Conservation (phyloP, 2,113 vertebrate genomes). For the Cathartes aura region DNA sequence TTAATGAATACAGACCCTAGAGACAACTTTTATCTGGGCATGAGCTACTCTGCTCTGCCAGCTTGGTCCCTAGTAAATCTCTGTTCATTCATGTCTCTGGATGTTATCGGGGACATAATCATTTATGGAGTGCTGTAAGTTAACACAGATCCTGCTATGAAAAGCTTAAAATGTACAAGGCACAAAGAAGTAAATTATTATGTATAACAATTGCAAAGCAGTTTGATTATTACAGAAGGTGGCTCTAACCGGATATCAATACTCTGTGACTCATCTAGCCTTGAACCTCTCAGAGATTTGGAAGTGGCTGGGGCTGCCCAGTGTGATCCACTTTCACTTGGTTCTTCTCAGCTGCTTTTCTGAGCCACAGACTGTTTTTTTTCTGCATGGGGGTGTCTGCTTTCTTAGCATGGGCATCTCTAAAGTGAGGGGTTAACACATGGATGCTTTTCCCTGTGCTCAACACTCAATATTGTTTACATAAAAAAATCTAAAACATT, state of each 20-base stretch:
- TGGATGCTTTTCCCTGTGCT: background rate
- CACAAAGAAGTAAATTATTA: background rate
- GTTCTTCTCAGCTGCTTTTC: background rate
- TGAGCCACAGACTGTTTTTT: background rate
- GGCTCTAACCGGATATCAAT: background rate
- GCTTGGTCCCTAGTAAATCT: background rate
- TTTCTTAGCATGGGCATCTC: background rate
- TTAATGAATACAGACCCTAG: conserved; percentile 27
- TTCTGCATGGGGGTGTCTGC: background rate
- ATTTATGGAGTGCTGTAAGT: background rate
- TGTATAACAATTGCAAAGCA: background rate
- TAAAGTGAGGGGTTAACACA: background rate
- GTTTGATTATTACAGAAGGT: background rate
- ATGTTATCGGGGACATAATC: rapidly evolving
- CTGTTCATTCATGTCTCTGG: background rate
- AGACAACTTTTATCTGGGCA: conserved; percentile 14
- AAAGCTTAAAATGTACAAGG: background rate
- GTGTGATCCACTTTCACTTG: background rate
- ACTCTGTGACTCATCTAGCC: background rate
- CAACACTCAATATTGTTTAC: background rate
- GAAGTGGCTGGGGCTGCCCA: background rate
- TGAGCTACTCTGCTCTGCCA: background rate
- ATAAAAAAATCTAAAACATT: background rate
- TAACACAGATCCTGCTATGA: background rate
- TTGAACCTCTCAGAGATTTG: background rate